Conservation (phyloP, 2,888 invertebrate species). For the Synergus umbraculus region DNA sequence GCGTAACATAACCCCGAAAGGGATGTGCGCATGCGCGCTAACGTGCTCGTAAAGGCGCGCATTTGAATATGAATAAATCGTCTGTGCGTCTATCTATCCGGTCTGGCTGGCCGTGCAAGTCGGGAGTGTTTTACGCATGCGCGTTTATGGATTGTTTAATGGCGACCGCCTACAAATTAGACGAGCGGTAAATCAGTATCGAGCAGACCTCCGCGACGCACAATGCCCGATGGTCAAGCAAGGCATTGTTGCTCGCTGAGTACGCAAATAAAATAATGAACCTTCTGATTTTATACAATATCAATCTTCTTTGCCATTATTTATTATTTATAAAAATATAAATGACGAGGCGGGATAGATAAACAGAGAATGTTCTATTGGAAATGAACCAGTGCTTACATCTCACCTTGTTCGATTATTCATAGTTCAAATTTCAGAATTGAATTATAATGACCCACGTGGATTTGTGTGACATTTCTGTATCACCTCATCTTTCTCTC, state of each 20-base stretch:
- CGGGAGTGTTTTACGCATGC: slow-evolving; percentile 74
- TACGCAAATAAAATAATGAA: slow-evolving; percentile 12
- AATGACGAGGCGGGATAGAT: not conserved
- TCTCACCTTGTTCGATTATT: not conserved
- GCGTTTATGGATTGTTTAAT: slow-evolving; percentile 77
- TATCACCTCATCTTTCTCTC: slow-evolving; percentile 1
- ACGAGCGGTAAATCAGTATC: slow-evolving; percentile 77
- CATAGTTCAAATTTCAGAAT: not conserved
- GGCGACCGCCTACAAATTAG: slow-evolving; percentile 77
- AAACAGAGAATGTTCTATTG: not conserved
- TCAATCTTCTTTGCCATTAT: slow-evolving; percentile 2
- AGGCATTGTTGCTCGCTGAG: slow-evolving; percentile 3
- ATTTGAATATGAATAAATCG: slow-evolving; percentile 77
- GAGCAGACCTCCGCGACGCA: slow-evolving; percentile 71
- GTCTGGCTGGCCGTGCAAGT: slow-evolving; percentile 50
- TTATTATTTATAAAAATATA: not conserved
- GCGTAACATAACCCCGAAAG: slow-evolving; percentile 57
- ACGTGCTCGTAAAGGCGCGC: slow-evolving; percentile 70
- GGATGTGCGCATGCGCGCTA: slow-evolving; percentile 55
- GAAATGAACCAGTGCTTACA: not conserved
- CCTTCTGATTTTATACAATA: not conserved
- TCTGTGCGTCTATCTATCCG: slow-evolving; percentile 55
- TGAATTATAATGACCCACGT: not conserved
- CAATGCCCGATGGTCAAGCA: slow-evolving; percentile 59
- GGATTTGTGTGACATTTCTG: not conserved